Percentiles rank a stretch among this genome's conserved stretches.
These are phyloP conservation scores for Aleiodes sp. DNA, from an alignment of 1,140 invertebrate genomes.

Conservation along the genomic window DNA sequence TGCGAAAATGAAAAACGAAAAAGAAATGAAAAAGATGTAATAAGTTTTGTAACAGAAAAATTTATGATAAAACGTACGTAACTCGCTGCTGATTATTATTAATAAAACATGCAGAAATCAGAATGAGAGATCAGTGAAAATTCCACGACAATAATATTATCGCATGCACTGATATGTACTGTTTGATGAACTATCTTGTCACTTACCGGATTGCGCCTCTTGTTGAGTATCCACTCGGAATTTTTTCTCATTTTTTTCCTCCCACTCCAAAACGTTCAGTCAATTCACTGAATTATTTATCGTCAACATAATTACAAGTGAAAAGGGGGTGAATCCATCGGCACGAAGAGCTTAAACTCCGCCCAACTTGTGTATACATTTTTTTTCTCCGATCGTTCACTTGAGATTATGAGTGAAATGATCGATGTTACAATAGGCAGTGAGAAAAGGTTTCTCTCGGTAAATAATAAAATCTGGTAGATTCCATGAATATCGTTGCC, in stretches of 20 bases:
- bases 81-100: too few species aligned
- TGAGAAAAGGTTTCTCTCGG: too few species aligned
- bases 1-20: too few species aligned
- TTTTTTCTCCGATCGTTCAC: background rate
- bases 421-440: too few species aligned
- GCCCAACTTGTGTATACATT: background rate
- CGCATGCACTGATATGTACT: background rate
- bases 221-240: background rate
- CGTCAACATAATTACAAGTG: background rate
- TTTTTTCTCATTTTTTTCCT: background rate
- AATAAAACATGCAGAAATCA: background rate
- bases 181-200: conserved; percentile 1
- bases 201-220: background rate
- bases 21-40: too few species aligned
- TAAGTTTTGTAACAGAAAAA: too few species aligned
- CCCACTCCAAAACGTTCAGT: background rate
- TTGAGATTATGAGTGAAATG: background rate
- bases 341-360: background rate
- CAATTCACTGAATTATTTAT: background rate
- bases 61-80: too few species aligned
- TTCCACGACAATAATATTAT: conserved; percentile 1
- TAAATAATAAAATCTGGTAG: too few species aligned
- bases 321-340: background rate
- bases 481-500: too few species aligned
- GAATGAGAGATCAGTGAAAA: background rate